Percentiles rank a stretch among this genome's conserved stretches.
Evolutionary conservation across 2,113 vertebrate species (phyloP).

Genomic region (Scartelaos histophorus): DNA sequence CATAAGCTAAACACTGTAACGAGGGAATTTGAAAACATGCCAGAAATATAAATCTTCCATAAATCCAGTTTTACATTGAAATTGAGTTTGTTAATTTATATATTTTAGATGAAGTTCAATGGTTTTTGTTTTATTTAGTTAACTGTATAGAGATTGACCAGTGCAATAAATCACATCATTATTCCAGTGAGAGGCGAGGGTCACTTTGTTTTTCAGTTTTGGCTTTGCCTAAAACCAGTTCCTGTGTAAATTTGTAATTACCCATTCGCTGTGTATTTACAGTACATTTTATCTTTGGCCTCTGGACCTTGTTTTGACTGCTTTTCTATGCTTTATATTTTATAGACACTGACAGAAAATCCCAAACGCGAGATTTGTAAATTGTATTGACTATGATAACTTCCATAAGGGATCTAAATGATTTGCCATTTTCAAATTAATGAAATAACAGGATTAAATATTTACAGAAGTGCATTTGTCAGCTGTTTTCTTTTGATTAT

Average conservation of each 20-base stretch:
- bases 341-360: slow-evolving; percentile 75
- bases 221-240: slow-evolving; percentile 50
- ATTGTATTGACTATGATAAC: slow-evolving; percentile 84
- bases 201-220: slow-evolving; percentile 59
- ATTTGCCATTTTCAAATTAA: slow-evolving; percentile 83
- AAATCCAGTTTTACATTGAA: slow-evolving; percentile 46
- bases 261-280: slow-evolving; percentile 75
- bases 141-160: slow-evolving; percentile 72
- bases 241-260: slow-evolving; percentile 71
- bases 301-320: slow-evolving; percentile 82
- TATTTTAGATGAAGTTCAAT: slow-evolving; percentile 48
- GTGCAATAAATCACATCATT: slow-evolving; percentile 87
- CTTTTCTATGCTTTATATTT: slow-evolving; percentile 90
- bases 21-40: slow-evolving; percentile 58
- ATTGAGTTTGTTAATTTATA: slow-evolving; percentile 58
- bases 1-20: slow-evolving; percentile 40
- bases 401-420: slow-evolving; percentile 80
- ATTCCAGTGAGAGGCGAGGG: slow-evolving; percentile 50
- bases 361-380: slow-evolving; percentile 79
- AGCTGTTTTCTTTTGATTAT: slow-evolving; percentile 29
- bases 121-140: slow-evolving; percentile 53
- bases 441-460: slow-evolving; percentile 83
- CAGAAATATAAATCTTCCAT: slow-evolving; percentile 60
- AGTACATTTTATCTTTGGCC: slow-evolving; percentile 74
- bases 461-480: slow-evolving; percentile 82